phyloP scores from a whole-genome alignment of 2,797 vertebrate genomes.

The Helicolenus hilgendorfi region DNA sequence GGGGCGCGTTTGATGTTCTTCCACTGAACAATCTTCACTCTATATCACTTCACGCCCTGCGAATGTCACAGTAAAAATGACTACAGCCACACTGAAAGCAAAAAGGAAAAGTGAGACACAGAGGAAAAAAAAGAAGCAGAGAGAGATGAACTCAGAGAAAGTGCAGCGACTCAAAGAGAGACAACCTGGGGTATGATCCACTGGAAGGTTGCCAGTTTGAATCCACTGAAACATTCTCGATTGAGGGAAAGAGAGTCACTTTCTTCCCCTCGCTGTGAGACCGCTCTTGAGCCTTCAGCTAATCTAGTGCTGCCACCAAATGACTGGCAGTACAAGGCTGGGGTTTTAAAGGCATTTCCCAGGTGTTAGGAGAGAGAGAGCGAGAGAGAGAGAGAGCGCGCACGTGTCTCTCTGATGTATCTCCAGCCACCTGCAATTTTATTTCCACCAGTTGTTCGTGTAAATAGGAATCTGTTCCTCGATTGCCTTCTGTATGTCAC shows the following conservation, averaged over 20 bases:
- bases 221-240: constrained; percentile 35
- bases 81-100: not conserved
- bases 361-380: constrained; percentile 35
- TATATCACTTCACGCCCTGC: not conserved
- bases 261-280: constrained; percentile 37
- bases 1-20: not conserved
- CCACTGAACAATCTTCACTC: constrained; percentile 6
- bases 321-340: constrained; percentile 57
- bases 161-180: not conserved
- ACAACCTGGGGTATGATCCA: constrained; percentile 29
- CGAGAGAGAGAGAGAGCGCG: not conserved
- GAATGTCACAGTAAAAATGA: constrained; percentile 6
- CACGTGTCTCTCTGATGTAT: constrained; percentile 22
- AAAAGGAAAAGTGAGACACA: not conserved
- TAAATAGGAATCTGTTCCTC: constrained; percentile 55
- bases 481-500: constrained; percentile 23
- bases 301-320: constrained; percentile 51
- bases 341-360: constrained; percentile 47
- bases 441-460: constrained; percentile 59
- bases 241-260: constrained; percentile 24
- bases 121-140: not conserved
- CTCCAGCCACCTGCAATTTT: constrained; percentile 62
- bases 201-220: constrained; percentile 58
- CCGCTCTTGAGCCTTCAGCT: constrained; percentile 45
- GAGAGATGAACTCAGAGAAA: constrained; percentile 6